Evolutionary conservation across 2,797 vertebrate species (phyloP).

Genomic region (Notamacropus eugenii): DNA sequence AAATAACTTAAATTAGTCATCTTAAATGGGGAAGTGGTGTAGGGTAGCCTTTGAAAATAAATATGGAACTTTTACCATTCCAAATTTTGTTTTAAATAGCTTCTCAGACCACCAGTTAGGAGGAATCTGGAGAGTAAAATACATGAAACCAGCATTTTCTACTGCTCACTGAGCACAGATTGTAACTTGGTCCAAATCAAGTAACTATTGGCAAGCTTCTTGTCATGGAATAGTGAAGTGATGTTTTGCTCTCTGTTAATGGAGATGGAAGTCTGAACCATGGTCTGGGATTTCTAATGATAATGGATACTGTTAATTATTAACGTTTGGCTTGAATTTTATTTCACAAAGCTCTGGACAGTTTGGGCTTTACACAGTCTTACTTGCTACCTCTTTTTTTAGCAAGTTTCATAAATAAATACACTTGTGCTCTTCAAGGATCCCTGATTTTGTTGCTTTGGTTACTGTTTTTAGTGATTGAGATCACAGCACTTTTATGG

Average conservation of each 20-base stretch:
- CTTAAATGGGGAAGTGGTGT: constrained; percentile 43
- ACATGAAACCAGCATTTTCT: constrained; percentile 43
- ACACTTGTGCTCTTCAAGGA: neutral
- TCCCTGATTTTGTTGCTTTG: neutral
- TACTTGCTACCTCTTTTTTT: constrained; percentile 13
- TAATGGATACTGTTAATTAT: neutral
- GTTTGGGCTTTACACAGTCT: neutral
- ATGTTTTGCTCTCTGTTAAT: neutral
- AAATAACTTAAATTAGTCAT: constrained; percentile 51
- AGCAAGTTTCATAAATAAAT: constrained; percentile 26
- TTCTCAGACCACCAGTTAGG: constrained; percentile 29
- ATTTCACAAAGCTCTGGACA: neutral
- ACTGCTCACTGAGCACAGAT: neutral
- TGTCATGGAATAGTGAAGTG: constrained; percentile 14
- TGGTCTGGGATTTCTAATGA: constrained; percentile 8
- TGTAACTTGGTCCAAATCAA: constrained; percentile 34
- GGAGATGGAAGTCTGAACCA: neutral
- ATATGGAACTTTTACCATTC: constrained; percentile 43
- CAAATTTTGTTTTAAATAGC: neutral
- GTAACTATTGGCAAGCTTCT: constrained; percentile 7
- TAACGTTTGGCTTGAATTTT: constrained; percentile 6
- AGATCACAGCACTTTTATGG: neutral
- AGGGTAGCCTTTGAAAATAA: constrained; percentile 44
- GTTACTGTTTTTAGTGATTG: neutral
- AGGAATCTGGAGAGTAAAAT: neutral